Percentiles rank a stretch among this genome's conserved stretches.
Conservation (phyloP, 2,888 invertebrate genomes). For the Metellina segmentata region DNA sequence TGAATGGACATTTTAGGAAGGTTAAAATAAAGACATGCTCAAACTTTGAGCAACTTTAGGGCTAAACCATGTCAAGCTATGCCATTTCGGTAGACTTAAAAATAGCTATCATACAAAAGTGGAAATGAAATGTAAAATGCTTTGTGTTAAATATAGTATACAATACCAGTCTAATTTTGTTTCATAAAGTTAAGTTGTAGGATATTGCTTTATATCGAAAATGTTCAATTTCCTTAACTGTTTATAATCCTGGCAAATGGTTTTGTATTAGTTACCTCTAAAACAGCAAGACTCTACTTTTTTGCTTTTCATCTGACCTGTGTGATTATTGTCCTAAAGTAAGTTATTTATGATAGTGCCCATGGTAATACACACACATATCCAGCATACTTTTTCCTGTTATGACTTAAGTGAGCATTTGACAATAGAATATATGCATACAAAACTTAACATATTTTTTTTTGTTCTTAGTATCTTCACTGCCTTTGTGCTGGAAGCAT, state of each 20-base stretch:
- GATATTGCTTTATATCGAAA: no score
- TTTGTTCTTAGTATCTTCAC: slow-evolving; percentile 82
- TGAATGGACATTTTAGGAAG: no score
- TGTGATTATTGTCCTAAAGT: slow-evolving; percentile 82
- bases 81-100: no score
- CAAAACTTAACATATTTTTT: neutral
- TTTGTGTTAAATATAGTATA: no score
- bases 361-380: slow-evolving; percentile 7
- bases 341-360: slow-evolving; percentile 78
- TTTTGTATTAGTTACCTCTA: slow-evolving; percentile 81
- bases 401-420: neutral
- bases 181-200: no score
- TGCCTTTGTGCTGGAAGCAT: slow-evolving; percentile 83
- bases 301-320: slow-evolving; percentile 81
- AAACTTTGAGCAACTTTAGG: no score
- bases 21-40: no score
- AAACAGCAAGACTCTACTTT: slow-evolving; percentile 81
- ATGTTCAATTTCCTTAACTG: slow-evolving; percentile 49
- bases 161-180: no score
- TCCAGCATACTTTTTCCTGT: neutral
- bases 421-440: neutral
- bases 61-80: no score
- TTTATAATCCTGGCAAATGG: slow-evolving; percentile 80
- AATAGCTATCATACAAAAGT: no score
- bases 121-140: no score